These are phyloP conservation scores for Drosophila villosipedis DNA, from an alignment of 2,888 invertebrate genomes.

Conservation along the genomic window DNA sequence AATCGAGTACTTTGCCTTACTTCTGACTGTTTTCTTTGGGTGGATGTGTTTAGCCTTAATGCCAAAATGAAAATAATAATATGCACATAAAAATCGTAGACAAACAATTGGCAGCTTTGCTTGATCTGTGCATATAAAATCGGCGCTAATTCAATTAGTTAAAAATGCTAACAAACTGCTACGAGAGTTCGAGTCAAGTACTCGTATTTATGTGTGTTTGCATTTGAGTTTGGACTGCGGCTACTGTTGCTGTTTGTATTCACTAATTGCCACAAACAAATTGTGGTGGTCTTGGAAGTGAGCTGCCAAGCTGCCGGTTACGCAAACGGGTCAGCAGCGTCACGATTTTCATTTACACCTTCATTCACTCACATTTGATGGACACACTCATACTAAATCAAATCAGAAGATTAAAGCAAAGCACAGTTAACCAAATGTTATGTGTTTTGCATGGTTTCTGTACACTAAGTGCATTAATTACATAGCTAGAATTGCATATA, in stretches of 20 bases:
- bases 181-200: slow-evolving; percentile 31
- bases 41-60: slow-evolving; percentile 25
- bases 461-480: not conserved
- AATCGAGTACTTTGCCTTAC: slow-evolving; percentile 14
- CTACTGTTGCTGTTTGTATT: slow-evolving; percentile 41
- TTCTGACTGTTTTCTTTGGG: slow-evolving; percentile 5
- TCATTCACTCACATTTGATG: slow-evolving; percentile 43
- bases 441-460: not conserved
- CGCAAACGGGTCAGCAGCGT: slow-evolving; percentile 67
- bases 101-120: slow-evolving; percentile 27
- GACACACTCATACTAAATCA: slow-evolving; percentile 26
- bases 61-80: slow-evolving; percentile 56
- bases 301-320: slow-evolving; percentile 48
- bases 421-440: slow-evolving; percentile 5
- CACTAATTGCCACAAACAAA: slow-evolving; percentile 67
- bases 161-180: slow-evolving; percentile 54
- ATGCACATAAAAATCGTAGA: slow-evolving; percentile 59
- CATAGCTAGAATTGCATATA: not conserved
- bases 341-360: slow-evolving; percentile 60
- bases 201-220: slow-evolving; percentile 30
- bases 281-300: slow-evolving; percentile 61
- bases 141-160: slow-evolving; percentile 74
- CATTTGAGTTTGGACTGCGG: slow-evolving; percentile 15
- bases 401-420: slow-evolving; percentile 24
- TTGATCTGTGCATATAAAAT: slow-evolving; percentile 38